phyloP scores from a whole-genome alignment of 2,888 invertebrate species.

The Allophyes oxyacanthae region DNA sequence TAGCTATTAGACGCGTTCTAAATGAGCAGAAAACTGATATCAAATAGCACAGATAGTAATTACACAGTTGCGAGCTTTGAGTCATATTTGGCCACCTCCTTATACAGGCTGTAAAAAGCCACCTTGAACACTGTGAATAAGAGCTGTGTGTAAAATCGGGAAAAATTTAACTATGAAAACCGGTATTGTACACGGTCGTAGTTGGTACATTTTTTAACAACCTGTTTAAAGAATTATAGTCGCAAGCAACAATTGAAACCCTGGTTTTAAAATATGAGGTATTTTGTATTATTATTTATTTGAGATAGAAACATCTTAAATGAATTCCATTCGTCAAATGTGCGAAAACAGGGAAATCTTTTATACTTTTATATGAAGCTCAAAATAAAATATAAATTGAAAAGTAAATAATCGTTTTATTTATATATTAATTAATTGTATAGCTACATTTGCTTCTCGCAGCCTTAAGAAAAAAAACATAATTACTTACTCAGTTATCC shows the following conservation, averaged over 20 bases:
- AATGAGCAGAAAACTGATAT: neutral
- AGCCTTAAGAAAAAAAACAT: too few species aligned
- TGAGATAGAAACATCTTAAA: conserved; percentile 10
- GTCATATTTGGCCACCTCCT: neutral
- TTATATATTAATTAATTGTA: conserved; percentile 20
- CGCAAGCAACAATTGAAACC: neutral
- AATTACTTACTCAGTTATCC: too few species aligned
- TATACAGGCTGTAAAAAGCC: too few species aligned
- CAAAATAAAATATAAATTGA: conserved; percentile 49
- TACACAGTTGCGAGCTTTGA: neutral
- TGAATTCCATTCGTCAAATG: conserved; percentile 22
- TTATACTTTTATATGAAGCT: conserved; percentile 53
- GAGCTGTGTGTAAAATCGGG: too few species aligned
- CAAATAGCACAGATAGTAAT: neutral
- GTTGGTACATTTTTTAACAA: too few species aligned
- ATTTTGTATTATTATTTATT: conserved; percentile 44
- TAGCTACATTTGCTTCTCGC: too few species aligned
- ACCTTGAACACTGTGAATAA: too few species aligned
- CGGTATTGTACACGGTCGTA: too few species aligned
- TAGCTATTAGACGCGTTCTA: neutral
- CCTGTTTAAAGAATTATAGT: too few species aligned
- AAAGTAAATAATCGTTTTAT: conserved; percentile 44
- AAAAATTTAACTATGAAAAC: too few species aligned
- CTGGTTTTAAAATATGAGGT: conserved; percentile 7
- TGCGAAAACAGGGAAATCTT: conserved; percentile 17